A percentile compares a stretch with the other conserved stretches of the same genome.
These are phyloP conservation scores for Pherbina coryleti DNA, from an alignment of 2,888 invertebrate genomes.

Conservation along the genomic window DNA sequence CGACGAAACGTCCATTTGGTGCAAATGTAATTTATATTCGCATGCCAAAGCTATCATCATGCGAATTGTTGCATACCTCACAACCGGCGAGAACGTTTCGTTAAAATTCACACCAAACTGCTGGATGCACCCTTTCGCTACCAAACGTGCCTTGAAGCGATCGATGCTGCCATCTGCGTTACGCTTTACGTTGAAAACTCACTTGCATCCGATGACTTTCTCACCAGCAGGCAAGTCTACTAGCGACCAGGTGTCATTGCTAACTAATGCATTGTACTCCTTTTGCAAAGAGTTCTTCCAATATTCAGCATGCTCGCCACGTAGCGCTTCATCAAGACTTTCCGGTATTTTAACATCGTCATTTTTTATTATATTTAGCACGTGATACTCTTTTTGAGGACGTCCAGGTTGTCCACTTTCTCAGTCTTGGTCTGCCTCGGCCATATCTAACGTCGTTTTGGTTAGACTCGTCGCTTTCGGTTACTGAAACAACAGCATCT, in stretches of 20 bases:
- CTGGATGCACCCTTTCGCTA: conserved; percentile 21
- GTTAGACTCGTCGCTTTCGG: no score
- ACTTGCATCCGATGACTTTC: no score
- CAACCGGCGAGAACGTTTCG: conserved; percentile 37
- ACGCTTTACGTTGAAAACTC: no score
- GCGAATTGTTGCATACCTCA: conserved; percentile 39
- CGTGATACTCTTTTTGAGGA: no score
- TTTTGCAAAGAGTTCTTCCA: conserved; percentile 47
- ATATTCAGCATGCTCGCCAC: conserved; percentile 36
- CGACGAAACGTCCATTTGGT: conserved; percentile 41
- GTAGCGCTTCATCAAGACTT: conserved; percentile 39
- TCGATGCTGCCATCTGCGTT: no score
- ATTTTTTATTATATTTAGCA: no score
- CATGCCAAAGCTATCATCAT: conserved; percentile 39
- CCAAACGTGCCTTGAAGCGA: no score
- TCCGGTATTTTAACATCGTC: no score
- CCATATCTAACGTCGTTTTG: no score
- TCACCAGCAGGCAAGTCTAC: conserved; percentile 44
- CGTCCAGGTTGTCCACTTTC: no score
- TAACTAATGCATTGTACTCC: conserved; percentile 28
- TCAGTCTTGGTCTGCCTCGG: no score
- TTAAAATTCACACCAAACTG: background rate
- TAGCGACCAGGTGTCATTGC: conserved; percentile 44
- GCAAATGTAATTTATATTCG: conserved; percentile 35
- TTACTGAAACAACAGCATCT: no score